Evolutionary conservation across 2,113 vertebrate genomes (phyloP), one percentile per base, ranked within the genome.

Genomic region (Dicrurus megarhynchus): DNA sequence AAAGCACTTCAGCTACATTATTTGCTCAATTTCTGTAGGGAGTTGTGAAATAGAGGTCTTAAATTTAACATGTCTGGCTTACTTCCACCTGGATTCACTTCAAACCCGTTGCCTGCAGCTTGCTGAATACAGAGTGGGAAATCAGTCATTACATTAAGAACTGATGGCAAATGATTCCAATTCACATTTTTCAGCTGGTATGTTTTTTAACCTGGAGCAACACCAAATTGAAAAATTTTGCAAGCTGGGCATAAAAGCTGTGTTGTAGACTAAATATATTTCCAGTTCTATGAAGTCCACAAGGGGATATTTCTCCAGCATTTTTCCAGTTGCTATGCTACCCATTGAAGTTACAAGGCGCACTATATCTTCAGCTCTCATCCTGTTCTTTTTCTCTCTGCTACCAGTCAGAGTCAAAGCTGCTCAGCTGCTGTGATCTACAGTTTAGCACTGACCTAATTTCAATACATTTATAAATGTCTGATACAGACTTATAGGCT

Each of bases 1-100:
- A 97, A 97, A 96, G 95, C 91, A 98, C 97, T 97, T 97, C 94
- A 89, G 85, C 95, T 96, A 97, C 71, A 96, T 97, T 98, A 97
- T 98, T 98, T 98, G 96, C 96, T 95, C 97, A 97, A 73, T 97
- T 97, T 98, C 98, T 98, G 84, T 92, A 96, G 97, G 97, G 97
- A 98, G 96, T 96, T 97, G 95, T 96, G 96, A 97, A 98, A 97
- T 78, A 97, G 96, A 97, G 90, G 96, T 96, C 96, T 98, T 98
- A 97, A 97, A 98, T 98, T 98, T 97, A 97, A 97, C 47, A 60
- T 91, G 90, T 94, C 97, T 98, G 98, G 98, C 97, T 88, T 91
- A 86, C 88, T 96, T 98, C 97, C 97, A 98, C 96, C 95, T 98
- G 98, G 97, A 98, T 87, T 94, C 78, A n/a, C 74, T 97, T 98